Percentiles rank a stretch among this genome's conserved stretches.
Evolutionary conservation across 2,113 vertebrate species (phyloP).

Genomic region (Amia ocellicauda): DNA sequence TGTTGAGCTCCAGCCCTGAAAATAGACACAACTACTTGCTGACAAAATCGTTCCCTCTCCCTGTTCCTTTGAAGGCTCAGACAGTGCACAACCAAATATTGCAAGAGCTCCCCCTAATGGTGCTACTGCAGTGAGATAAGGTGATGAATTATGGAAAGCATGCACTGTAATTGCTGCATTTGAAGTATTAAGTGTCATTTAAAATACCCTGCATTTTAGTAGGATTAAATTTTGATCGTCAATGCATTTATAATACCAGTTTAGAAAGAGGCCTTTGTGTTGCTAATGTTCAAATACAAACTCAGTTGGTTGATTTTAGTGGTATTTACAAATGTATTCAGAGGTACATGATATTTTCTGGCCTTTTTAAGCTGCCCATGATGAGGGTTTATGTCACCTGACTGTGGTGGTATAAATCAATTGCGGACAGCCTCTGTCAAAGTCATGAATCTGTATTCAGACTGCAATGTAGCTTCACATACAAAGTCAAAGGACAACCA

Average conservation of each 20-base stretch:
- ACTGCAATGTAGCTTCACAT: slow-evolving; percentile 25
- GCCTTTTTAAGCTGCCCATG: slow-evolving; percentile 10
- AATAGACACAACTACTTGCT: not conserved
- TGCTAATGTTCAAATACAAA: not conserved
- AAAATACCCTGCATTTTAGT: not conserved
- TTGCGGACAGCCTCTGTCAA: slow-evolving; percentile 24
- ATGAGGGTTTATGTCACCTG: slow-evolving; percentile 27
- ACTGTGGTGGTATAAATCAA: slow-evolving; percentile 24
- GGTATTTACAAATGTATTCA: not conserved
- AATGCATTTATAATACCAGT: not conserved
- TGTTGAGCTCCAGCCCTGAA: not conserved
- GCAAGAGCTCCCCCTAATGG: slow-evolving; percentile 85
- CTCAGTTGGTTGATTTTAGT: not conserved
- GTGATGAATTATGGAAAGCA: slow-evolving; percentile 49
- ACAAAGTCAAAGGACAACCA: slow-evolving; percentile 31
- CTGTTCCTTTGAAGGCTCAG: not conserved
- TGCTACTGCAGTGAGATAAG: slow-evolving; percentile 56
- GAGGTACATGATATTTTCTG: slow-evolving; percentile 6
- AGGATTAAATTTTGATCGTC: not conserved
- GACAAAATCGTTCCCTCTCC: not conserved
- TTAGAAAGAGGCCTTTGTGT: not conserved
- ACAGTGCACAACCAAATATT: slow-evolving; percentile 52
- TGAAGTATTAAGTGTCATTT: not conserved
- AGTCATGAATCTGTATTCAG: slow-evolving; percentile 43
- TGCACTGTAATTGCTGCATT: not conserved